Percentiles rank a stretch among this genome's conserved stretches.
phyloP scores from a whole-genome alignment of 1,140 invertebrate genomes.

The Cherax quadricarinatus region DNA sequence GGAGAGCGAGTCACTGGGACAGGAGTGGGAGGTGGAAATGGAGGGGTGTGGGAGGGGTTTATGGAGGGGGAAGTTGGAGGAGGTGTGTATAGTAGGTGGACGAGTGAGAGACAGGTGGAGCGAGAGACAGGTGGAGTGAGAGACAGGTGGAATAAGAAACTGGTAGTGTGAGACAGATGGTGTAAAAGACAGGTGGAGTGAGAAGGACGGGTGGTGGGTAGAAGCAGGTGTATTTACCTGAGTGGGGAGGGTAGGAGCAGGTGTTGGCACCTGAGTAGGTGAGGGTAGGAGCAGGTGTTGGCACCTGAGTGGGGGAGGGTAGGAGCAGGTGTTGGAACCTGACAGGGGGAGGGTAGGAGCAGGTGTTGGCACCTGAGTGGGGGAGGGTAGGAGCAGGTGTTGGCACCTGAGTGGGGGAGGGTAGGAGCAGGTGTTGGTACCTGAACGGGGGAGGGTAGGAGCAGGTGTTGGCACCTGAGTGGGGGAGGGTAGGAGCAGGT shows the following conservation, averaged over 20 bases:
- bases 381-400: background rate
- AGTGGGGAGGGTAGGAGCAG: background rate
- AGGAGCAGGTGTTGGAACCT: background rate
- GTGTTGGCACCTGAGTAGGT: background rate
- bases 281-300: background rate
- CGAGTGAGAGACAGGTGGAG: slow-evolving; percentile 3
- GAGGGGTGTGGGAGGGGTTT: background rate
- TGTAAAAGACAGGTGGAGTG: background rate
- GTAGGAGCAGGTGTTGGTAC: background rate
- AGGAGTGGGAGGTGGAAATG: background rate
- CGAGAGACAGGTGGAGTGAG: background rate
- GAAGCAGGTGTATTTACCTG: background rate
- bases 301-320: background rate
- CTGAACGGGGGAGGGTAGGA: background rate
- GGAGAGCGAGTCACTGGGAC: too few relatives aligned
- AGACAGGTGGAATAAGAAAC: background rate
- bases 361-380: background rate
- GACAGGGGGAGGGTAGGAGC: background rate
- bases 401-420: background rate
- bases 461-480: background rate
- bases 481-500: background rate
- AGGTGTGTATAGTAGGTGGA: background rate
- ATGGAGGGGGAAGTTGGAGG: background rate
- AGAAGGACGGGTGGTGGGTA: background rate
- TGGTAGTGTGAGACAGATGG: background rate